Evolutionary conservation across 2,113 vertebrate genomes (phyloP).

Genomic region (Pithys albifrons): DNA sequence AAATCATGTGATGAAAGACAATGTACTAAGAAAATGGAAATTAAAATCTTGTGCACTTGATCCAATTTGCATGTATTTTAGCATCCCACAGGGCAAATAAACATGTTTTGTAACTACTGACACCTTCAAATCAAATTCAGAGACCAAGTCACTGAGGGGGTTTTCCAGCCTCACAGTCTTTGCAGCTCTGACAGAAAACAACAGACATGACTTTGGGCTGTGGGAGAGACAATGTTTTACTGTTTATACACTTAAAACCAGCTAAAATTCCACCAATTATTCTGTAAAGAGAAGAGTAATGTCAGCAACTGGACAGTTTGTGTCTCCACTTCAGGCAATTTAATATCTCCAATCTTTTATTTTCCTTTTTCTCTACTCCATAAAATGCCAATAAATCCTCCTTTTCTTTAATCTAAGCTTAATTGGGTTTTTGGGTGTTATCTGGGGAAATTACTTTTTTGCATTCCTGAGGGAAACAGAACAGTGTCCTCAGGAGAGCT

Average conservation of each 20-base stretch:
- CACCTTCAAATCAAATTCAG: conserved; percentile 15
- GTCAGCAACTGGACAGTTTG: not conserved
- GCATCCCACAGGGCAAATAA: conserved; percentile 2
- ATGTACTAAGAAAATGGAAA: not conserved
- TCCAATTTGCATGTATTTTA: not conserved
- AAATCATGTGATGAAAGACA: not conserved
- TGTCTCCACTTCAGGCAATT: conserved; percentile 49
- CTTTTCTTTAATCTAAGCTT: conserved; percentile 68
- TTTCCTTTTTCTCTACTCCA: conserved; percentile 36
- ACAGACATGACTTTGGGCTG: conserved; percentile 42
- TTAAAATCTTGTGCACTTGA: not conserved
- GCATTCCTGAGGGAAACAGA: conserved; percentile 44
- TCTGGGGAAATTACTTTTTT: conserved; percentile 61
- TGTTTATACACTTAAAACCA: not conserved
- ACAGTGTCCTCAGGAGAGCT: conserved; percentile 16
- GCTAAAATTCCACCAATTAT: conserved; percentile 21
- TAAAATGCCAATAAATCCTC: conserved; percentile 56
- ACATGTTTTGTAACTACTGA: conserved; percentile 1
- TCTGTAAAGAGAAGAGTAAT: conserved; percentile 13
- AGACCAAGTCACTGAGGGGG: not conserved
- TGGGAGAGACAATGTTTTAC: not conserved
- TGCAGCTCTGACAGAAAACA: not conserved
- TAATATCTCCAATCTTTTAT: conserved; percentile 49
- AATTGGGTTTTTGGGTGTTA: conserved; percentile 65
- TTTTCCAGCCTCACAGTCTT: not conserved